A percentile compares a stretch with the other conserved stretches of the same genome.
Conservation (phyloP, 2,888 invertebrate genomes). For the Mesodorylaimus sp. region DNA sequence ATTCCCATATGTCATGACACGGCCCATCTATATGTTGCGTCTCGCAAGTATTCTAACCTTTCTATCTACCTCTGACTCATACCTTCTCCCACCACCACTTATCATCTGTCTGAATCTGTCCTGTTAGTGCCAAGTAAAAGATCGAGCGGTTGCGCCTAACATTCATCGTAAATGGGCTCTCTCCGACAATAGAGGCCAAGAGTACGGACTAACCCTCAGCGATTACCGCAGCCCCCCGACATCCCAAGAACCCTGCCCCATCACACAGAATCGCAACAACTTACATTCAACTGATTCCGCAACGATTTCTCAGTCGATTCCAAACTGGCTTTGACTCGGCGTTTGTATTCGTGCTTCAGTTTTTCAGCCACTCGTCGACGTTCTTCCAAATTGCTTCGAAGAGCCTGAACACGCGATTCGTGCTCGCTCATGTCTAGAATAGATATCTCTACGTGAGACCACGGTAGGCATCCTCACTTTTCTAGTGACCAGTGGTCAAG, state of each 20-base stretch:
- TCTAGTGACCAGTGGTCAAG: too few relatives aligned
- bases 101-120: too few relatives aligned
- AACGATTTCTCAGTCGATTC: not conserved
- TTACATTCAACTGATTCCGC: not conserved
- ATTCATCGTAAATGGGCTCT: too few relatives aligned
- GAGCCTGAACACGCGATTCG: not conserved
- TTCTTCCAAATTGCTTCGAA: not conserved
- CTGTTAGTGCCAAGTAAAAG: too few relatives aligned
- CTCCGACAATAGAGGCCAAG: not conserved
- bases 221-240: not conserved
- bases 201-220: not conserved
- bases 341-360: conserved; percentile 2
- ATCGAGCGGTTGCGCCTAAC: too few relatives aligned
- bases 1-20: too few relatives aligned
- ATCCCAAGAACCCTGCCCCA: not conserved
- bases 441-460: too few relatives aligned
- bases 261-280: not conserved
- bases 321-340: not conserved
- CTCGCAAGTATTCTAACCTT: too few relatives aligned
- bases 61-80: too few relatives aligned
- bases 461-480: too few relatives aligned
- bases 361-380: not conserved
- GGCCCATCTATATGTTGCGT: too few relatives aligned
- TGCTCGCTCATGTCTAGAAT: not conserved
- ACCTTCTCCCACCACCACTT: too few relatives aligned